Base-by-base conservation (phyloP, 2,797 vertebrate species). In the Microctenopoma lineatum region DNA sequence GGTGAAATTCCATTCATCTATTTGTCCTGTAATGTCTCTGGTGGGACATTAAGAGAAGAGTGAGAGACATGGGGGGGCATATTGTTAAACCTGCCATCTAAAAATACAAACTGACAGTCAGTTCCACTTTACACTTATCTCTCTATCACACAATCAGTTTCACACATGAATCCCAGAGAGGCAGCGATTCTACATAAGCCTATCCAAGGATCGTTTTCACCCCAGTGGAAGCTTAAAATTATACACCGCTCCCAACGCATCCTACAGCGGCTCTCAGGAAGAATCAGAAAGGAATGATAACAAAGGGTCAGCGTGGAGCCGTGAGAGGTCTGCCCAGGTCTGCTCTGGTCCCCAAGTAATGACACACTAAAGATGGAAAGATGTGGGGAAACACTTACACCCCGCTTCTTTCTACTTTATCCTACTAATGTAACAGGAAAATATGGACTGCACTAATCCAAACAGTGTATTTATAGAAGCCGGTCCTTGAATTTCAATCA, bases 31-130 rank as follows among this genome's bases (percentile, higher is more conserved):
- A 34, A 48, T 6, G 50, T 77, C 60, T 78, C 81, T 56, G 45
- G 18, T 66, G 80, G 58, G 74, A 80, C 26, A 42, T 65, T 75
- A 63, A 21, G 16, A 39, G 62, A n/a, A 39, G 53, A 74, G 68
- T 61, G 77, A 76, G 68, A 84, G 75, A 73, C 74, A 66, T 21
- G 21, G 21, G 73, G 50, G 66, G 57, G 58, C 53, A 51, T 72
- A 51, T 46, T 80, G 79, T 75, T 81, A 81, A 84, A 83, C 65
- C 77, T 59, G 63, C 56, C 57, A 55, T 89, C 89, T 90, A 89
- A 89, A 81, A 87, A 87, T 87, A 91, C 76, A 75, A 80, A 68
- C 32, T 63, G 84, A 84, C 70, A 81, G 78, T 68, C 79, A 50
- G 59, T 70, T 67, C 66, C 79, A 74, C 70, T 85, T 88, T 82